Base-by-base conservation (phyloP, 1,140 invertebrate species). In the Chelonus insularis region DNA sequence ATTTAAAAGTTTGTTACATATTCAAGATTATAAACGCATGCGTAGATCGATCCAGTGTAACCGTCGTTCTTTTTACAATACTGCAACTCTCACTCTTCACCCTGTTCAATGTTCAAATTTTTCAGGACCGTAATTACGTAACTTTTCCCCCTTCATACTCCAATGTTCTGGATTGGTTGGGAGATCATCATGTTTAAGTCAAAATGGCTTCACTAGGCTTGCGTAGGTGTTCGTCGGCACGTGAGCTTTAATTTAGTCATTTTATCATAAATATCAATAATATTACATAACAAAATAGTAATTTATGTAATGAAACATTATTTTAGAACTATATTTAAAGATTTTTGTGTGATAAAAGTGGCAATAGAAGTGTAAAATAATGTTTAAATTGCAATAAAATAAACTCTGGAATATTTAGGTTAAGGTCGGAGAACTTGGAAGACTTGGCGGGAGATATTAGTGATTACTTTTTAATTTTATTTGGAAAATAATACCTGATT, bases 401-500 rank as follows among this genome's bases (percentile, higher is more conserved):
- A 39, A 0, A 4, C 7, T n/a, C n/a, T n/a, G 6, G 36, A 4
- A 0, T 11, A 39, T 5, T 11, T 8, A 34, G 32, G 50, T 52
- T 52, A 36, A 23, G 23, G 47, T 50, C n/a, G 14, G 16, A 34
- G 32, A 18, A 52, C 50, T 52, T 8, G 25, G 8, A 16, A 16
- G 7, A 14, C 25, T 52, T 52, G 50, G 50, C 50, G 50, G 50
- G 50, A 52, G 50, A 50, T 29, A 12, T 50, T 52, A 14, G 25
- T 52, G 12, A 18, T 1, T 34, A 52, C 2, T 52, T 16, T 52
- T 16, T n/a, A 14, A 1, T 34, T 18, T 52, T 18, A 34, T 7
- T 12, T 34, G 3, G 16, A 2, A 29, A 1, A 50, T 29, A 50
- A 12, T 14, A 18, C 25, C 1, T 12, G 5, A 36, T 52, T 34